Conservation (phyloP, 2,888 invertebrate species). For the Panopea generosa region DNA sequence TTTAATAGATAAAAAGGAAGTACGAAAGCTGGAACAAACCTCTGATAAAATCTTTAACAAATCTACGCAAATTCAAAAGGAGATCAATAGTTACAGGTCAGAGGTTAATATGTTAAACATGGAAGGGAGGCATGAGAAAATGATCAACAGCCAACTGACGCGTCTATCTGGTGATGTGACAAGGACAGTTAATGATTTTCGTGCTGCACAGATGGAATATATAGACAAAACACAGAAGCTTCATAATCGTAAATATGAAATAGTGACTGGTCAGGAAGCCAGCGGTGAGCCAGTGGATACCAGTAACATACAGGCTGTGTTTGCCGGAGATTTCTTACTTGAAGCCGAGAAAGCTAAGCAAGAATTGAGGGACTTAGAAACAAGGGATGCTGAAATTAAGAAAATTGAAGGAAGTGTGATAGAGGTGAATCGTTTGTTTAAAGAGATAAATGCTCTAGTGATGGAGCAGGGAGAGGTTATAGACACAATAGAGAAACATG, state of each 20-base stretch:
- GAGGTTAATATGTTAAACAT: constrained; percentile 35
- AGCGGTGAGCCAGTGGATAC: constrained; percentile 38
- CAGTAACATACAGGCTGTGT: constrained; percentile 61
- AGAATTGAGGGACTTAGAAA: constrained; percentile 72
- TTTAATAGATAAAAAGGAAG: constrained; percentile 65
- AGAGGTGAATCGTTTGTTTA: constrained; percentile 76
- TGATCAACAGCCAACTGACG: constrained; percentile 59
- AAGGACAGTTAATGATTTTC: constrained; percentile 69
- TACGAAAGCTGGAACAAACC: constrained; percentile 67
- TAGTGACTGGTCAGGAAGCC: constrained; percentile 61
- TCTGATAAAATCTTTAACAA: constrained; percentile 65
- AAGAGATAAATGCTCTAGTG: constrained; percentile 75
- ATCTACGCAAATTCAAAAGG: constrained; percentile 67
- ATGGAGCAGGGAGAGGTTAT: constrained; percentile 77
- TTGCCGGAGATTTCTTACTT: constrained; percentile 73
- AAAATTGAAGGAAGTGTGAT: constrained; percentile 75
- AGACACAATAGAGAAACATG: constrained; percentile 72
- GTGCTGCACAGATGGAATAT: constrained; percentile 74
- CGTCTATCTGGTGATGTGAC: constrained; percentile 69
- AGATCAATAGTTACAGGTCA: constrained; percentile 55
- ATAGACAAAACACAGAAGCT: constrained; percentile 74
- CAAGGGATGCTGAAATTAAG: constrained; percentile 72
- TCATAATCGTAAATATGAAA: constrained; percentile 69
- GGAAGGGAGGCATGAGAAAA: constrained; percentile 48
- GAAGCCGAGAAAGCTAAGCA: constrained; percentile 72